phyloP scores from a whole-genome alignment of 2,888 invertebrate genomes.

The Pristionchus arcanus region DNA sequence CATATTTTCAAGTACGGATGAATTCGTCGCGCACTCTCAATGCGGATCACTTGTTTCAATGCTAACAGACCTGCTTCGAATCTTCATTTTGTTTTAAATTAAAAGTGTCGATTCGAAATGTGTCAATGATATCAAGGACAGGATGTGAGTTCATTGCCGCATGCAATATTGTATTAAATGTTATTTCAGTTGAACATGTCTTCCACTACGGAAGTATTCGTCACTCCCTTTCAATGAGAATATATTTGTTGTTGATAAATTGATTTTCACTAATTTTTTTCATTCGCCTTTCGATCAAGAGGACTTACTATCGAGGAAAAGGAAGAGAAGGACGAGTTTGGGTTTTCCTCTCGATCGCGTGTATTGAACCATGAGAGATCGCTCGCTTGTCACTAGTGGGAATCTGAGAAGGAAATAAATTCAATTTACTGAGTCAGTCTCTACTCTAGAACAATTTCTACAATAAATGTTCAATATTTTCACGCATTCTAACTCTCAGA shows the following conservation, averaged over 20 bases:
- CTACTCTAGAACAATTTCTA: too few species aligned
- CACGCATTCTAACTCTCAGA: not conserved
- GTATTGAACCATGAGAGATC: slow-evolving; percentile 79
- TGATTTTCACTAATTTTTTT: not conserved
- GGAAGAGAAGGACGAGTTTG: slow-evolving; percentile 73
- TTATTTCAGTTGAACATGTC: too few species aligned
- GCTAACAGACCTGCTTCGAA: too few species aligned
- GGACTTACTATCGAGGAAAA: slow-evolving; percentile 74
- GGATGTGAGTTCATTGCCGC: too few species aligned
- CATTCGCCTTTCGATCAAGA: not conserved
- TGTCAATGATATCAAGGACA: too few species aligned
- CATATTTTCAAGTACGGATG: too few species aligned
- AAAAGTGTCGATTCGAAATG: too few species aligned
- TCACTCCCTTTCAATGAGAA: not conserved
- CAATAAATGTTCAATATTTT: not conserved
- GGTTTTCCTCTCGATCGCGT: slow-evolving; percentile 76
- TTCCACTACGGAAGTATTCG: too few species aligned
- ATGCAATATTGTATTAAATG: too few species aligned
- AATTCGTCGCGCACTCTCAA: too few species aligned
- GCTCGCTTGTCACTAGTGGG: slow-evolving; percentile 88
- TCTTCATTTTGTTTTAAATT: too few species aligned
- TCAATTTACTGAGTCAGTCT: not conserved
- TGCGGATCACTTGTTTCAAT: too few species aligned
- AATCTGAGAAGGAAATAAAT: slow-evolving; percentile 84
- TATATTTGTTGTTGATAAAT: not conserved